A percentile compares a stretch with the other conserved stretches of the same genome.
Conservation (phyloP, 2,888 invertebrate species). For the Dryocosmus kuriphilus region DNA sequence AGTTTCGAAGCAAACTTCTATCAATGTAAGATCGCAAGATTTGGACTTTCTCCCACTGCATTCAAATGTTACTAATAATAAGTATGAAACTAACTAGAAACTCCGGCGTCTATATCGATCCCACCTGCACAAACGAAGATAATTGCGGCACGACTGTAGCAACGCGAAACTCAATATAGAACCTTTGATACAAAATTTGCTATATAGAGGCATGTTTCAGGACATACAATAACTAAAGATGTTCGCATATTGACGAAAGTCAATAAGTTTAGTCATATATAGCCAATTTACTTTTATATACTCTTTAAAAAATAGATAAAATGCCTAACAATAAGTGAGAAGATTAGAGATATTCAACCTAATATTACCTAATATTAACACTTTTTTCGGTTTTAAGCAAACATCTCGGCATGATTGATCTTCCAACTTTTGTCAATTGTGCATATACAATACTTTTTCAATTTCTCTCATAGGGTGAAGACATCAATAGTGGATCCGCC, state of each 20-base stretch:
- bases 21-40: conserved; percentile 23
- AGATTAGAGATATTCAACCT: too few relatives aligned
- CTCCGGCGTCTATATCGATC: conserved; percentile 25
- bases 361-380: not conserved
- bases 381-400: not conserved
- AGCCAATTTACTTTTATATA: too few relatives aligned
- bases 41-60: not conserved
- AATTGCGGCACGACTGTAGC: conserved; percentile 14
- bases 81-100: conserved; percentile 35
- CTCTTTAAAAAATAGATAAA: too few relatives aligned
- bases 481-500: too few relatives aligned
- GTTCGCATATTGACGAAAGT: too few relatives aligned
- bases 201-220: not conserved
- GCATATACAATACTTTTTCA: too few relatives aligned
- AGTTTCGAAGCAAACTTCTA: conserved; percentile 31
- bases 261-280: too few relatives aligned
- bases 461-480: too few relatives aligned
- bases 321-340: too few relatives aligned
- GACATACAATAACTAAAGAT: too few relatives aligned
- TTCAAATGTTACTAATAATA: conserved; percentile 31
- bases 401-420: too few relatives aligned
- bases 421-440: too few relatives aligned
- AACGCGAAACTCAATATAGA: not conserved
- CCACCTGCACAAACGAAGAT: conserved; percentile 11
- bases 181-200: not conserved